A percentile compares a stretch with the other conserved stretches of the same genome.
Evolutionary conservation across 2,113 vertebrate genomes (phyloP).

Genomic region (Heterotilapia buettikoferi): DNA sequence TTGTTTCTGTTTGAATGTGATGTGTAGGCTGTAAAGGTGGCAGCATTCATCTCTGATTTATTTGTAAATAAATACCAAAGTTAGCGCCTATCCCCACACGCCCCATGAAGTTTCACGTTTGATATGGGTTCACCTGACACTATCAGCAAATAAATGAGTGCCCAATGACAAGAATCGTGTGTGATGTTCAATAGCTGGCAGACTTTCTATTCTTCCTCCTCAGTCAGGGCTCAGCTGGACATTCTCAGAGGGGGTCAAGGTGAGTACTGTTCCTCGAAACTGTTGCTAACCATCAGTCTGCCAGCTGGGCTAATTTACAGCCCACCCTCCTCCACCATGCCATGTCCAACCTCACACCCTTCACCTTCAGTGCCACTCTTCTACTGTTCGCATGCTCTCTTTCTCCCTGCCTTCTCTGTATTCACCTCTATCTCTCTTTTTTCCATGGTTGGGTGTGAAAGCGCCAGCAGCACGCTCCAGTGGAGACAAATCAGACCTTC

Average conservation of each 20-base stretch:
- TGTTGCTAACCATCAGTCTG: slow-evolving; percentile 54
- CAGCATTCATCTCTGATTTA: neutral
- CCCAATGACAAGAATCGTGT: neutral
- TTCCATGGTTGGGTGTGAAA: slow-evolving; percentile 54
- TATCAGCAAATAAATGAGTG: neutral
- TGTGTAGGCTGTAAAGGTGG: neutral
- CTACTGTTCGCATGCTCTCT: neutral
- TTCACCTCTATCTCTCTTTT: neutral
- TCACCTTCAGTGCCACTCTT: neutral
- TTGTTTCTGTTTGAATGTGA: neutral
- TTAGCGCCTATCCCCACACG: neutral
- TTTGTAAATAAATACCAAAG: neutral
- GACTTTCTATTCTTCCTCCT: neutral
- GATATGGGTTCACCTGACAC: neutral
- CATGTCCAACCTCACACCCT: neutral
- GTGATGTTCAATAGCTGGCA: neutral
- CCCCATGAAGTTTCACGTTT: neutral
- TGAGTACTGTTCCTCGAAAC: slow-evolving; percentile 53
- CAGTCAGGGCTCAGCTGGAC: slow-evolving; percentile 50
- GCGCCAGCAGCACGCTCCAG: slow-evolving; percentile 64
- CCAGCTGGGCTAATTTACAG: slow-evolving; percentile 64
- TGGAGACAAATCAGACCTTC: slow-evolving; percentile 68
- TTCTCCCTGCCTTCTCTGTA: neutral
- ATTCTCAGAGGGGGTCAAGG: slow-evolving; percentile 61
- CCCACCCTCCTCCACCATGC: slow-evolving; percentile 17